Base-by-base conservation (phyloP, 37 sponge, comb jelly and placozoan species). In the Geodia barretti region DNA sequence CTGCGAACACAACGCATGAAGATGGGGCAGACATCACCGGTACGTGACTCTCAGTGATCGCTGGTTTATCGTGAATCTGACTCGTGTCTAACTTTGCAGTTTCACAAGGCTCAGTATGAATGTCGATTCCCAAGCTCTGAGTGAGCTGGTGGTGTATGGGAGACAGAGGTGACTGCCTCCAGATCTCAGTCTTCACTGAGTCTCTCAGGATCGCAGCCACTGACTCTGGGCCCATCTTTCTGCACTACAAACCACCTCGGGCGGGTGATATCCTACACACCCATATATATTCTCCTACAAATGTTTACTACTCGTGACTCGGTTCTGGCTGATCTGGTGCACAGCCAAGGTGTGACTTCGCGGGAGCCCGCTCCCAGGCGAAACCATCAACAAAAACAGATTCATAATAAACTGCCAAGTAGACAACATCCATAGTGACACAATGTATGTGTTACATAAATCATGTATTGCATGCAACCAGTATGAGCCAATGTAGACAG, bases 21-120 rank as follows among this genome's bases (percentile, higher is more conserved):
- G 25, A 83, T 87, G 88, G 88, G 85, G 19, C 88, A 87, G 43
- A 82, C n/a, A n/a, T n/a, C 82, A 36, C 65, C 78, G 88, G 88
- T 87, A 71, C n/a, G n/a, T n/a, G n/a, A n/a, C n/a, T n/a, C n/a
- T n/a, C n/a, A n/a, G n/a, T n/a, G n/a, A n/a, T n/a, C n/a, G n/a
- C n/a, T 47, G 14, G 54, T 47, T 14, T 14, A 47, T 17, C 14
- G 54, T 47, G 14, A 17, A 14, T 47, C 11, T 47, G 7, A 17
- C 11, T 47, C 7, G 7, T 47, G 54, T 47, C 7, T 47, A 47
- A 47, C 14, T 17, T 14, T 17, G 14, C 14, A 47, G 11, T 14
- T 47, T 47, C 54, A 17, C 54, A 47, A 47, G 54, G 54, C 14
- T 47, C 54, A 47, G 54, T 47, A 47, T 47, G 54, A 47, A 14